These are phyloP conservation scores for Camelus dromedarius DNA, from an alignment of 2,113 vertebrate genomes.

Conservation along the genomic window DNA sequence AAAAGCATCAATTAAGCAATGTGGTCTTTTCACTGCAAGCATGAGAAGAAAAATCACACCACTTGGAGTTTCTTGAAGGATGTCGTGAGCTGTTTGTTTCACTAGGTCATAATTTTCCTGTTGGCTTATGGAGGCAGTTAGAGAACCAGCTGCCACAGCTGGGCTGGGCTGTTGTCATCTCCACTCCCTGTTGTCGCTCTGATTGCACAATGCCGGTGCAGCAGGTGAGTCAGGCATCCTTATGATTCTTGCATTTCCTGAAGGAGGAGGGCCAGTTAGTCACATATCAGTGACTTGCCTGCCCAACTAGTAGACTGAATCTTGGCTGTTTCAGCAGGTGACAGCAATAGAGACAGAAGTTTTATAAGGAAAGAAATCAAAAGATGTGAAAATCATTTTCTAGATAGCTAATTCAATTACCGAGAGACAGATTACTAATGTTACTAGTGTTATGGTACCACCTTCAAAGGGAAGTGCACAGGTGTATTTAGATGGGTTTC, in stretches of 20 bases:
- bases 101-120: constrained; percentile 24
- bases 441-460: background rate
- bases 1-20: background rate
- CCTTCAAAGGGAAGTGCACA: constrained; percentile 55
- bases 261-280: constrained; percentile 51
- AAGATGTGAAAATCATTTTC: background rate
- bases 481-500: constrained; percentile 13
- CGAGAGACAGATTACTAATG: background rate
- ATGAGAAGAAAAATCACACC: background rate
- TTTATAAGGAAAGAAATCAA: constrained; percentile 31
- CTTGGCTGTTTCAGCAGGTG: background rate
- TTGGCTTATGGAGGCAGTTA: background rate
- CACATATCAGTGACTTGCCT: background rate
- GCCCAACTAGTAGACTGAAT: constrained; percentile 19
- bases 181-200: background rate
- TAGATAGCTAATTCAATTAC: background rate
- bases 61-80: constrained; percentile 60
- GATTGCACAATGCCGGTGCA: background rate
- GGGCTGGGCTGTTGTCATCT: constrained; percentile 3
- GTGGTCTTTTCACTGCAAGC: background rate
- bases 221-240: constrained; percentile 43
- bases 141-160: background rate
- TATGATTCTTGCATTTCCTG: constrained; percentile 60
- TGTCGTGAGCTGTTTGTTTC: background rate
- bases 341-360: background rate